Evolutionary conservation across 2,888 invertebrate genomes (phyloP).

Genomic region (Odontothrips loti): DNA sequence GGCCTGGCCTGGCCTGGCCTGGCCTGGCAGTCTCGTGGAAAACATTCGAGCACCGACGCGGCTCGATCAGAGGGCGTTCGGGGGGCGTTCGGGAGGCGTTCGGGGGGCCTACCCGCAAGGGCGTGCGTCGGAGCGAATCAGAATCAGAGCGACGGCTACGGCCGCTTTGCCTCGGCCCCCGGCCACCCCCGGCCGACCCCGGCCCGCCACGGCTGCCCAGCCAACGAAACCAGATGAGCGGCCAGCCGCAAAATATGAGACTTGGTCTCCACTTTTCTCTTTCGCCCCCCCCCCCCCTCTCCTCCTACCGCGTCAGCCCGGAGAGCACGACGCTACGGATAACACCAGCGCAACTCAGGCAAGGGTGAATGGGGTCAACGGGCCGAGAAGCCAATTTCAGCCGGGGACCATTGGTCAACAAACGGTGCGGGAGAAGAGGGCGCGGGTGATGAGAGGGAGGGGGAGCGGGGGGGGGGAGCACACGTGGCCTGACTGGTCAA

Average conservation of each 20-base stretch:
- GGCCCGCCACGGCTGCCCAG: neutral
- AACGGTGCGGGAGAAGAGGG: neutral
- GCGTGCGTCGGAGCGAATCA: no score
- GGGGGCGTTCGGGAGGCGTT: no score
- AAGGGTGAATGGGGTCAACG: neutral
- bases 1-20: no score
- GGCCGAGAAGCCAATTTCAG: conserved; percentile 19
- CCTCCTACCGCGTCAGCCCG: neutral
- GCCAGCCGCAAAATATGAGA: conserved; percentile 20
- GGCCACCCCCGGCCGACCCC: neutral
- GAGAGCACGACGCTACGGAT: neutral
- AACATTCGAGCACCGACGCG: no score
- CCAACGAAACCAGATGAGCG: conserved; percentile 23
- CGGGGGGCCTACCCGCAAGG: no score
- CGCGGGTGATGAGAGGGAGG: neutral
- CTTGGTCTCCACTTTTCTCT: no score
- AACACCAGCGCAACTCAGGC: neutral
- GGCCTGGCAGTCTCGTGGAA: no score
- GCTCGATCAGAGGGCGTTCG: no score
- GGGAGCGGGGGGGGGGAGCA: neutral
- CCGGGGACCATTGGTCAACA: conserved; percentile 20
- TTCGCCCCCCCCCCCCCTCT: neutral
- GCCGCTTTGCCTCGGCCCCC: neutral
- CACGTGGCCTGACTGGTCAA: neutral
- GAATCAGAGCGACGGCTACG: no score